Conservation (phyloP, 2,797 vertebrate species). For the Tympanoctomys barrerae region DNA sequence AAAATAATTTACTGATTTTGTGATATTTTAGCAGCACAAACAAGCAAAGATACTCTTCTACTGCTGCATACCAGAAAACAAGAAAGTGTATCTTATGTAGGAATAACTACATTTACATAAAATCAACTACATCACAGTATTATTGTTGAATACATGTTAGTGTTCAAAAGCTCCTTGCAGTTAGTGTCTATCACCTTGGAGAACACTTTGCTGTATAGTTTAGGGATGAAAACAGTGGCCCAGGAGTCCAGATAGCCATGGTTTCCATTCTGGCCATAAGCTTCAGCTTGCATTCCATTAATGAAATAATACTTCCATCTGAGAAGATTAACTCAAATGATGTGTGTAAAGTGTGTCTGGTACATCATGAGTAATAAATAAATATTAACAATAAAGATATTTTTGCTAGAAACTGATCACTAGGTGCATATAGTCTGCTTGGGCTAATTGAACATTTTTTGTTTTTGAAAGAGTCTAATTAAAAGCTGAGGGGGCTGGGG, state of each 20-base stretch:
- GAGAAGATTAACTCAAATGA: not conserved
- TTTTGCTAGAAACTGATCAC: not conserved
- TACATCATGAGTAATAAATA: not conserved
- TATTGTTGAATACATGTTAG: not conserved
- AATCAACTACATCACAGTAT: not conserved
- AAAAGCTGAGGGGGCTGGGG: not conserved
- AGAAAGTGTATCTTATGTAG: not conserved
- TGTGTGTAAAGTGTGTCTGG: not conserved
- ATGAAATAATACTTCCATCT: not conserved
- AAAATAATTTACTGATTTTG: not conserved
- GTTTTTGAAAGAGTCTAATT: constrained; percentile 7
- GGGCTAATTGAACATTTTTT: constrained; percentile 3
- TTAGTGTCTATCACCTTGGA: not conserved
- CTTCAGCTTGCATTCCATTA: not conserved
- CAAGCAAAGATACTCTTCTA: not conserved
- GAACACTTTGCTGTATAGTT: accelerated
- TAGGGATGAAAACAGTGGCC: not conserved
- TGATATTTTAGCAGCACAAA: not conserved
- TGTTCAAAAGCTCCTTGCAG: not conserved
- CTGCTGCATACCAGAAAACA: not conserved
- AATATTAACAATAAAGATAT: not conserved
- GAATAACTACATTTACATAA: not conserved
- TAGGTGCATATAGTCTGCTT: not conserved
- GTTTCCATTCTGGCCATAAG: not conserved
- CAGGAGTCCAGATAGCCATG: not conserved